Evolutionary conservation across 2,888 invertebrate species (phyloP), one percentile per base, ranked within the genome.

Genomic region (Monoplex corrugatus): DNA sequence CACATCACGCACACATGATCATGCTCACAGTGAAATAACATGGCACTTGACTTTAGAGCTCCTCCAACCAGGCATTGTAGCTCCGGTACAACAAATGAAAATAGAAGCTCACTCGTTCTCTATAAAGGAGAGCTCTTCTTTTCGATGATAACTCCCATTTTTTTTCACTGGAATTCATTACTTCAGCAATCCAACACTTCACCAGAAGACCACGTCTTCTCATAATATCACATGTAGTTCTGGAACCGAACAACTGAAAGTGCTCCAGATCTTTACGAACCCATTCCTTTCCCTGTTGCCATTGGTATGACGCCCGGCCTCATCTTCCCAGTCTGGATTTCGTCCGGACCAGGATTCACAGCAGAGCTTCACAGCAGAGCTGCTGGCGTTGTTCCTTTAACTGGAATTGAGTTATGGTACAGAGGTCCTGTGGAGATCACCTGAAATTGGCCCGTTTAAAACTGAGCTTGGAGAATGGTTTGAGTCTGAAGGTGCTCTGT

Each of bases 391-490:
- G 28, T 35, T 40, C 28, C 43, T n/a, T n/a, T n/a, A 19, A 68
- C 68, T 68, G 28, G 28, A 8, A 19, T 19, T 28, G 23, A n/a
- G 28, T 28, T 23, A 57, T 57, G 57, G 57, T 23, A n/a, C 6
- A 8, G 28, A n/a, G 68, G 68, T 68, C 6, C 13, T 0, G 6
- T 78, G 2, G 38, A 38, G 32, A 38, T 78, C 38, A 32, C n/a
- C 0, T 35, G 90, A 89, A 92, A 80, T 92, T 92, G 72, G 90
- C 90, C 38, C 91, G 87, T 72, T 92, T 92, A 87, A 92, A 92
- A 86, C 90, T 92, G 28, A 92, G 89, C 82, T 91, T 91, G 43
- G 92, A 91, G 87, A 92, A 89, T 80, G 91, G 91, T 44, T 90
- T 92, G 63, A 92, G 89, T 86, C 89, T 89, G 91, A 91, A 91